Evolutionary conservation across 2,113 vertebrate genomes (phyloP), one percentile per base, ranked within the genome.

Genomic region (Oreochromis niloticus): DNA sequence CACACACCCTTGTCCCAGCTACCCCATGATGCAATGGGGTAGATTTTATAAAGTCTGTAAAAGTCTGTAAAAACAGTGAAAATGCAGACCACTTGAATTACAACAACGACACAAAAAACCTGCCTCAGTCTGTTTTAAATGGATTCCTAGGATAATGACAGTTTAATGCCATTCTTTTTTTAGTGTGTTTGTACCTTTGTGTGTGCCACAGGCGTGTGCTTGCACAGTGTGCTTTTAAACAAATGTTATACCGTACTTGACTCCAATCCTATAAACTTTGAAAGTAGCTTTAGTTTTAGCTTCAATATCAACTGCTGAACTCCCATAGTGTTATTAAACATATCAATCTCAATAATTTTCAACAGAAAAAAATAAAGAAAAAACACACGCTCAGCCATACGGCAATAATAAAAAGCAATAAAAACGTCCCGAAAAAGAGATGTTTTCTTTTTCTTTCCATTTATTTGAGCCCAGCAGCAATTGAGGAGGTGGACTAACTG

Each of bases 381-480:
- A 41, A 68, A 68, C 63, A 85, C 50, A 87, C 52, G 89, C 66
- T 82, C 75, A 89, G 63, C 30, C 56, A 86, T 80, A 86, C 73
- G n/a, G 54, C 87, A 94, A 94, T 91, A 95, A 95, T 94, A 94
- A 94, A 95, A 96, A 92, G 91, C 91, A 94, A 95, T 95, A 94
- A 93, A 92, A 91, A 82, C 61, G 66, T 90, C 90, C 11, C 7
- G 61, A 73, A 66, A 81, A 89, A 88, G 13, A 6, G 36, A 90
- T 87, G 75, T 91, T 87, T 91, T 92, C 68, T 85, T 90, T 91
- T 87, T 86, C 91, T 90, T 85, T 88, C 85, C 86, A 91, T 94
- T 92, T 92, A 92, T 94, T 93, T 85, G 84, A 80, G 90, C 92
- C 94, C 90, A 87, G 94, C 81, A 95, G 94, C 93, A 81, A 89